A percentile compares a stretch with the other conserved stretches of the same genome.
phyloP scores from a whole-genome alignment of 2,797 vertebrate genomes.

The Myiotriccus ornatus region DNA sequence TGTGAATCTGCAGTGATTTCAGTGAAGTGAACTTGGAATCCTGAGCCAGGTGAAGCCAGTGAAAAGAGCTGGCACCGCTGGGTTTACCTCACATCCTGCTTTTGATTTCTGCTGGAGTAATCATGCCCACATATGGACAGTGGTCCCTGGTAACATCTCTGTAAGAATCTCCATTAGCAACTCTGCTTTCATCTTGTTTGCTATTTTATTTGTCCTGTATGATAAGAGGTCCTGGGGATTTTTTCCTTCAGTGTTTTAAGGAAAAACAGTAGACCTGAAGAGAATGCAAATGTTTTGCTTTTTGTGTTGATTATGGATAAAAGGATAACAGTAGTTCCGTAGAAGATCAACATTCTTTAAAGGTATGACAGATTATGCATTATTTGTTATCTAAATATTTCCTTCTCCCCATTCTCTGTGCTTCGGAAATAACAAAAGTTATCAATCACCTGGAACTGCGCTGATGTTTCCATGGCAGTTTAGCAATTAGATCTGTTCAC shows the following conservation, averaged over 20 bases:
- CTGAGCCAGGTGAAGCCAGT: background rate
- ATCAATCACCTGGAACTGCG: conserved; percentile 35
- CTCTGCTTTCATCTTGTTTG: conserved; percentile 22
- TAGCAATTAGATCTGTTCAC: conserved; percentile 68
- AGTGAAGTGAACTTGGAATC: background rate
- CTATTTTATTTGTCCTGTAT: background rate
- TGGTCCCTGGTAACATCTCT: background rate
- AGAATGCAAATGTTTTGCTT: background rate
- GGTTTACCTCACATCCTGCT: background rate
- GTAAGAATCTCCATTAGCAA: background rate
- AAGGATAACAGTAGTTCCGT: background rate
- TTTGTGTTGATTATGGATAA: conserved; percentile 3
- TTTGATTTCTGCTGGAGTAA: background rate
- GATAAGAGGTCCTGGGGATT: background rate
- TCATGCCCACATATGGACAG: background rate
- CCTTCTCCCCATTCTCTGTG: conserved; percentile 3
- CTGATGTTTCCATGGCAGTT: conserved; percentile 60
- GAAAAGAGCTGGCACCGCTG: background rate
- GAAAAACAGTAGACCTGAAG: background rate
- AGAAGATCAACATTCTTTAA: background rate
- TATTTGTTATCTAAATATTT: conserved; percentile 51
- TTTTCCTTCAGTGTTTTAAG: background rate
- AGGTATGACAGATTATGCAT: background rate
- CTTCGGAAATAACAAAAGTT: conserved; percentile 59
- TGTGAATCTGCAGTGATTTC: background rate